Evolutionary conservation across 2,113 vertebrate genomes (phyloP), one percentile per base, ranked within the genome.

Genomic region (Oncorhynchus keta): DNA sequence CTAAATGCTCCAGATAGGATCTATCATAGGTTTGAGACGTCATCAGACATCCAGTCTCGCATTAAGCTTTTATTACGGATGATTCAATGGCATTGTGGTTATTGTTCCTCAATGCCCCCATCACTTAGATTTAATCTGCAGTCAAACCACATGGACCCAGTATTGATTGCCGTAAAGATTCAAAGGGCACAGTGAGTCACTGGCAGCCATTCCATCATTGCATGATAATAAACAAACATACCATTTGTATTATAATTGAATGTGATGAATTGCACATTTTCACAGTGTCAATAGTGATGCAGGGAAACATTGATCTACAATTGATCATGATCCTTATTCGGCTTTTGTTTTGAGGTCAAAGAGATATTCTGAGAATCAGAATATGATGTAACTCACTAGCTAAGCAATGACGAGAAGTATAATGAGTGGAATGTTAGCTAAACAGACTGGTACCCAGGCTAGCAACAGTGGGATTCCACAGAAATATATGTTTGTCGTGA

Each of bases 121-220:
- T 81, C 85, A 79, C 88, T 93, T 82, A 81, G 81, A 85, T 90
- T 91, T 89, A 90, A 89, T 84, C 79, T 30, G 9, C 81, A 64
- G 82, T 81, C 80, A 74, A 80, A 64, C 82, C 3, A 26, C 71
- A 81, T 62, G 16, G 82, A 76, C 65, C 30, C 72, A 30, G 68
- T 89, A 93, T 92, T 78, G 89, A 93, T 90, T 85, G 30, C 81
- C 87, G 87, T 77, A 86, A 85, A 88, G 83, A 91, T 89, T 87
- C 86, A 92, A 88, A 91, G 81, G 83, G 77, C 81, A 87, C 67
- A 85, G 75, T 59, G 81, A 84, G 78, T 85, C 76, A 80, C 70
- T 51, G 72, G 77, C 79, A 86, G 78, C 70, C 75, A 70, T 68
- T 55, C 51, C 65, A 67, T 8, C 26, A 14, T 6, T 18, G 69